Base-by-base conservation (phyloP, 2,888 invertebrate species). In the Oeneis ivallda region DNA sequence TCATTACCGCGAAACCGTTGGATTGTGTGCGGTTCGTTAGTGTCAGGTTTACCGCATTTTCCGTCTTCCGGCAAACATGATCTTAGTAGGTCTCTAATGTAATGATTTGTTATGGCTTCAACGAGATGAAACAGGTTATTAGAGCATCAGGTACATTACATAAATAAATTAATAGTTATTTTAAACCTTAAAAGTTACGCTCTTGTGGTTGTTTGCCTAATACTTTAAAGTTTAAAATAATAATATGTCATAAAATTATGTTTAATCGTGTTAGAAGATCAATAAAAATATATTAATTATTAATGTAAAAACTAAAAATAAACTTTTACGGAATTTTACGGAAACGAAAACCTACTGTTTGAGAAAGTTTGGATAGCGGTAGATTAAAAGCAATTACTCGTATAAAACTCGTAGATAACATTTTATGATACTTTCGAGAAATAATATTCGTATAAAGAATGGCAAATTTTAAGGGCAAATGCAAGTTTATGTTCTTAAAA, bases 21-120 rank as follows among this genome's bases (percentile, higher is more conserved):
- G 71, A 71, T 71, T 73, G 70, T 80, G 78, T 80, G 80, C 77
- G 81, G 81, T 83, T 82, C 79, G 80, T 82, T 83, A 78, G 75
- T 78, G 71, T 72, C 77, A 39, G 64, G 76, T 75, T 72, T 69
- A 78, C 79, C 77, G 76, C 76, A 78, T 77, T 78, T 74, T 72
- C 71, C 72, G 34, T 75, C 75, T 78, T 78, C 77, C 76, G 75
- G 73, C 66, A 75, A 77, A 66, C 80, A 79, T 79, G 78, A 75
- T 78, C 75, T 79, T 77, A 80, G 49, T 26, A 26, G 26, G 17
- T 47, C n/a, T 15, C 2, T 17, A 47, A 4, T 45, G 5, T 45
- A 17, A 47, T 15, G 15, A 47, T 10, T 13, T 50, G 11, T 26
- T 17, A 6, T 26, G 0, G 49, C 49, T 50, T 13, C 26, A 50